Evolutionary conservation across 2,113 vertebrate genomes (phyloP).

Genomic region (Chroicocephalus ridibundus): DNA sequence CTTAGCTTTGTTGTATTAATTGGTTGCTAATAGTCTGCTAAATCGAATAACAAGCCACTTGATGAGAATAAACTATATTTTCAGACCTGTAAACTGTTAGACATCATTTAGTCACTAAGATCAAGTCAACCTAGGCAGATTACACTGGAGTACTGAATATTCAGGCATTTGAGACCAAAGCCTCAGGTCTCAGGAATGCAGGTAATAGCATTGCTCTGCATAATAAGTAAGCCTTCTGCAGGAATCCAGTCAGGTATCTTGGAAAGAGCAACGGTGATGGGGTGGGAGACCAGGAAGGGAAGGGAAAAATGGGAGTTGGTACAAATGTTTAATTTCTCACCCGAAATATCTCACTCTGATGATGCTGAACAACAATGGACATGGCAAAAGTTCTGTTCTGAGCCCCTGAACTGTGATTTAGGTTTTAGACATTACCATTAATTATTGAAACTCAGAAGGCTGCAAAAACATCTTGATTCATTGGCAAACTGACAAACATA

Average conservation of each 20-base stretch:
- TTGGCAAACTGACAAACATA: conserved; percentile 86
- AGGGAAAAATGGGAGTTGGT: neutral
- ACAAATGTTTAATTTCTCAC: conserved; percentile 51
- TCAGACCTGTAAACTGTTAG: neutral
- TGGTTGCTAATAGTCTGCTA: conserved; percentile 18
- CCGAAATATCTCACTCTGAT: conserved; percentile 44
- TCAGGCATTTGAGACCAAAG: neutral
- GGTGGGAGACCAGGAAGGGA: neutral
- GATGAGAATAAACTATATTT: conserved; percentile 19
- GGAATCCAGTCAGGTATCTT: neutral
- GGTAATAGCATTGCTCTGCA: neutral
- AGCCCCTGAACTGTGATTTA: conserved; percentile 75
- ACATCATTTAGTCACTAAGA: neutral
- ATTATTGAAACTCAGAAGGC: conserved; percentile 82
- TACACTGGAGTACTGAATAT: neutral
- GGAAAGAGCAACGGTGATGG: neutral
- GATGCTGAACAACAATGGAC: conserved; percentile 53
- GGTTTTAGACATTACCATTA: conserved; percentile 82
- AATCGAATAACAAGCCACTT: neutral
- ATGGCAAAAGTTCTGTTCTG: conserved; percentile 58
- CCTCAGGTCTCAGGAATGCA: neutral
- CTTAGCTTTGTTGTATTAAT: conserved; percentile 23
- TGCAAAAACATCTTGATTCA: conserved; percentile 83
- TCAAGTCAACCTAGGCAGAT: neutral
- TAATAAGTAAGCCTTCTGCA: neutral